phyloP scores from a whole-genome alignment of 2,797 vertebrate species.

The Sus cebifrons region DNA sequence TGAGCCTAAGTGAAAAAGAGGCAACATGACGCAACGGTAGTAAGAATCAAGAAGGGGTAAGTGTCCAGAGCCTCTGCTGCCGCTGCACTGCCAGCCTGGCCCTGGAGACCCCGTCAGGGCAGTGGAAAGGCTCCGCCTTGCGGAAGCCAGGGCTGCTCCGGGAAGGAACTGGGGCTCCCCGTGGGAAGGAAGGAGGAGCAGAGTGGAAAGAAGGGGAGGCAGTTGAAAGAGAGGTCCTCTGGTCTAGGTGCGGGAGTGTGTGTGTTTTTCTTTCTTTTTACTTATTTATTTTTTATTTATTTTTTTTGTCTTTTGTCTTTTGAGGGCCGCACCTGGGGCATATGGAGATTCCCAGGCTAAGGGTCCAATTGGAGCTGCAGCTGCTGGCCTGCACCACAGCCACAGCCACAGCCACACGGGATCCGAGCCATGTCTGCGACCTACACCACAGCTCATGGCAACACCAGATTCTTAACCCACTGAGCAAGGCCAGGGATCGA shows the following conservation, averaged over 20 bases:
- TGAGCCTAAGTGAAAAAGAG: not conserved
- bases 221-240: not conserved
- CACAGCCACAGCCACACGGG: too few species aligned
- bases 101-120: fast-evolving
- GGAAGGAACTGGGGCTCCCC: fast-evolving
- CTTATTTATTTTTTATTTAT: too few species aligned
- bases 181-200: not conserved
- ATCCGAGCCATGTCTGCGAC: too few species aligned
- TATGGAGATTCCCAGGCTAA: too few species aligned
- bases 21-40: not conserved
- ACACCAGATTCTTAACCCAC: too few species aligned
- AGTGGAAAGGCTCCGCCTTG: fast-evolving
- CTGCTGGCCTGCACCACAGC: too few species aligned
- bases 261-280: too few species aligned
- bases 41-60: not conserved
- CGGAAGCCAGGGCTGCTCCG: not conserved
- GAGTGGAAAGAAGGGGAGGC: not conserved
- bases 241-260: not conserved
- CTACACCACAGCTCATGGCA: too few species aligned
- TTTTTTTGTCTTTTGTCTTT: too few species aligned
- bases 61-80: not conserved
- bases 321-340: too few species aligned
- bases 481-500: too few species aligned
- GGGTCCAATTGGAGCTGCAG: too few species aligned
- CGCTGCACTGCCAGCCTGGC: fast-evolving